These are phyloP conservation scores for Heliconius cydno DNA, from an alignment of 2,888 invertebrate genomes.

Conservation along the genomic window DNA sequence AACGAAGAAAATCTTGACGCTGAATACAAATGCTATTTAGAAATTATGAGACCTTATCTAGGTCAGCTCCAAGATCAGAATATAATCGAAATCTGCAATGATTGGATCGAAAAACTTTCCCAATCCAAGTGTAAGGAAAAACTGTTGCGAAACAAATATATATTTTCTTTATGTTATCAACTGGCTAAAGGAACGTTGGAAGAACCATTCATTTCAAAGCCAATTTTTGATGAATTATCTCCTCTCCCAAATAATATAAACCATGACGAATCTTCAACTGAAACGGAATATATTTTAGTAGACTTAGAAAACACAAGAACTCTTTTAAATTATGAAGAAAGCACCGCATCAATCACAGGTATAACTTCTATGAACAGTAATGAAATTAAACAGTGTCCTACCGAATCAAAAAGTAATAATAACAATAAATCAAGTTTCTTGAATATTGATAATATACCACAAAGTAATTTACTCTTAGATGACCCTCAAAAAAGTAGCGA, in stretches of 20 bases:
- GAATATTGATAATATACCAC: conserved; percentile 29
- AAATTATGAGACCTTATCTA: conserved; percentile 70
- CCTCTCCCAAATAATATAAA: conserved; percentile 57
- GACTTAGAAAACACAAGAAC: conserved; percentile 57
- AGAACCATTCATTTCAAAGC: conserved; percentile 64
- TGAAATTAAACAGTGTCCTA: conserved; percentile 7
- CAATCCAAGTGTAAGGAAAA: conserved; percentile 64
- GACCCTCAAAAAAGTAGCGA: background rate
- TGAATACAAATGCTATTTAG: conserved; percentile 71
- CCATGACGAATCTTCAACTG: conserved; percentile 62
- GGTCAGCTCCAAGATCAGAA: conserved; percentile 62
- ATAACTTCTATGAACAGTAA: conserved; percentile 53
- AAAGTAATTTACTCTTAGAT: background rate
- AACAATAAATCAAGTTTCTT: conserved; percentile 18
- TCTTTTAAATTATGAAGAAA: conserved; percentile 55
- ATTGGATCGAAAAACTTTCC: conserved; percentile 72
- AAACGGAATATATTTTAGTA: conserved; percentile 62
- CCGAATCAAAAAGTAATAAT: conserved; percentile 19
- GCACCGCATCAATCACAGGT: conserved; percentile 54
- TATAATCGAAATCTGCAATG: conserved; percentile 65
- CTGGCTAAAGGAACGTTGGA: conserved; percentile 67
- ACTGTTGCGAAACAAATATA: conserved; percentile 67
- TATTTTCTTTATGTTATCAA: conserved; percentile 71
- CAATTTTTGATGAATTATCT: conserved; percentile 56
- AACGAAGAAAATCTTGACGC: conserved; percentile 60